Evolutionary conservation across 2,888 invertebrate species (phyloP), one percentile per base, ranked within the genome.

Genomic region (Diarsia rubi): DNA sequence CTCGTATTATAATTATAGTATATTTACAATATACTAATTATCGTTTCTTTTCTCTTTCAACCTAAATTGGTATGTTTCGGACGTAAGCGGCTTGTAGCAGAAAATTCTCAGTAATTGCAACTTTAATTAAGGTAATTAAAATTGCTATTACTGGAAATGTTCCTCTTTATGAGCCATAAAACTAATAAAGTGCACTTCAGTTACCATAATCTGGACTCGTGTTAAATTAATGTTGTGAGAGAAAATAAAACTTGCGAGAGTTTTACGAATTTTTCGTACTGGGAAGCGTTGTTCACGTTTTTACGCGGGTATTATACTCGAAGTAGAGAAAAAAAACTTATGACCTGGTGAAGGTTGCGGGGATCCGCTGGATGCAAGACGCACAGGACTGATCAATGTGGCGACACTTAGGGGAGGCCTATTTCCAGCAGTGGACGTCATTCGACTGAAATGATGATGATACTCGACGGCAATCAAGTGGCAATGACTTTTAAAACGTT

Each of bases 81-180:
- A 1, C 52, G 16, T 42, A 74, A 81, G 44, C 44, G 27, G 42
- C 52, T 76, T 19, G 60, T n/a, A 24, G 19, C 14, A 54, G 62
- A 47, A 73, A 42, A 47, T 24, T 73, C 59, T 9, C 57, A 45
- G 54, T 78, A 66, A 81, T 66, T 66, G 54, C 49, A 27, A 42
- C 14, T 82, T 77, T 82, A 68, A 82, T 78, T 59, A 68, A 1
- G 14, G 8, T 54, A 62, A 66, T 78, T 66, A 66, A 82, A 78
- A 54, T 47, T 31, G 60, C 21, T 60, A 42, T 75, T 60, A 60
- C 65, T 62, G 60, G 21, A 14, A 78, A 62, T 31, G 24, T 47
- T 57, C 54, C 42, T 11, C 47, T 78, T 82, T 68, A 77, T 77
- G 78, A 68, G 57, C 45, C 63, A 77, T 78, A 68, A 77, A 82